Conservation (phyloP, 1,140 invertebrate species). For the Oryzaephilus surinamensis region DNA sequence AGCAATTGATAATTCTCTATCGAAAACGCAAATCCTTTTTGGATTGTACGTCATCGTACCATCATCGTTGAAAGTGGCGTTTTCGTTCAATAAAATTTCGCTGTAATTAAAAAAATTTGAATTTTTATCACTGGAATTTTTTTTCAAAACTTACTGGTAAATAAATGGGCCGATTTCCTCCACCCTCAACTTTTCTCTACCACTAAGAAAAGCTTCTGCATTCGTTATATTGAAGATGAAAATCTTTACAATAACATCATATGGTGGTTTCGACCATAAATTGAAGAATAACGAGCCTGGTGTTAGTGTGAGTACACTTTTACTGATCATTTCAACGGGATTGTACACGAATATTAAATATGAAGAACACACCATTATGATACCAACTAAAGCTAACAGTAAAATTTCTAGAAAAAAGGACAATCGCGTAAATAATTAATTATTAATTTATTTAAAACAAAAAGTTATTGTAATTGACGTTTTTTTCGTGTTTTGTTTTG, state of each 20-base stretch:
- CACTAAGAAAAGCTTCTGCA: conserved; percentile 52
- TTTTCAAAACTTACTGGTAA: conserved; percentile 55
- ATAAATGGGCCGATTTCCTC: conserved; percentile 76
- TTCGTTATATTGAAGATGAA: conserved; percentile 86
- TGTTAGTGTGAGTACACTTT: conserved; percentile 42
- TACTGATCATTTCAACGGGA: conserved; percentile 40
- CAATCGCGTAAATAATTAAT: conserved; percentile 1
- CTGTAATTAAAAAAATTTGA: conserved; percentile 37
- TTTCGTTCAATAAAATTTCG: conserved; percentile 55
- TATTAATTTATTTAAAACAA: not conserved
- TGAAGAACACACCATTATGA: conserved; percentile 35
- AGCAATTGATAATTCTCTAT: conserved; percentile 57
- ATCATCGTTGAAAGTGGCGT: conserved; percentile 59
- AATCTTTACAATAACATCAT: conserved; percentile 58
- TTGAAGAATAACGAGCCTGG: conserved; percentile 46
- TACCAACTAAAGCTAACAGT: conserved; percentile 23
- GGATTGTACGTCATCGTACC: conserved; percentile 68
- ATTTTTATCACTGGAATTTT: conserved; percentile 8
- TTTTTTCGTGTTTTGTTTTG: not conserved
- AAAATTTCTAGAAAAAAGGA: conserved; percentile 24
- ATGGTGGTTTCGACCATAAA: conserved; percentile 57
- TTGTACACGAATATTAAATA: conserved; percentile 41
- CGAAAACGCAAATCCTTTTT: conserved; percentile 50
- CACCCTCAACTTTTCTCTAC: conserved; percentile 59
- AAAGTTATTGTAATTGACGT: conserved; percentile 3